Evolutionary conservation across 2,797 vertebrate species (phyloP), one percentile per base, ranked within the genome.

Genomic region (Manis pentadactyla): DNA sequence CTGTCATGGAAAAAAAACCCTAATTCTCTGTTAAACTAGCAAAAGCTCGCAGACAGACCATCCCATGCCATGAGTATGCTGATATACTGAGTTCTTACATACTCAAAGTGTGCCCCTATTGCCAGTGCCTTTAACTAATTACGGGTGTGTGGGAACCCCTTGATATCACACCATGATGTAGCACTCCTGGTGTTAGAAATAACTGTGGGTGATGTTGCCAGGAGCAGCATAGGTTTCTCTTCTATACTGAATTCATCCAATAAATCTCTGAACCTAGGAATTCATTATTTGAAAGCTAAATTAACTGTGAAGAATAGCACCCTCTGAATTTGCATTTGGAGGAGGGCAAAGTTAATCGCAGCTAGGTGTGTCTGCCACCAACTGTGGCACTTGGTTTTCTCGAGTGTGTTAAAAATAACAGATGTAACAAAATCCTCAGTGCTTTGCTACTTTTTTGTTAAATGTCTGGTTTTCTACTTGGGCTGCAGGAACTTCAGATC

Each of bases 291-390:
- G 93, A 88, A 93, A 94, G 68, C 34, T 57, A 46, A 42, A 66
- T 87, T 93, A 92, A 92, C 84, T 71, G 37, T 64, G 86, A 64
- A 51, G 71, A 93, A 68, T 53, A 82, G 61, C 5, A 87, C 37
- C 23, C 49, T 94, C 46, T 95, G 42, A 69, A 87, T 95, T 97
- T 96, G 63, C 34, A 77, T 95, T 94, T 94, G 94, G 23, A 59
- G 51, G 12, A n/a, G 75, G 21, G 34, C 51, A 88, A 64, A 46
- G 51, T 31, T 93, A 69, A 95, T 92, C 51, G 94, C 63, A 74
- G 91, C 66, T 82, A 49, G 57, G 25, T 92, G 29, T 87, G 49
- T 49, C 79, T 49, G 37, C 37, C n/a, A 90, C 85, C 42, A 66
- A 23, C 42, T 55, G 18, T 66, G 51, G 34, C 21, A 51, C 51